phyloP scores from a whole-genome alignment of 1,140 invertebrate genomes.

The Drosophila eugracilis region DNA sequence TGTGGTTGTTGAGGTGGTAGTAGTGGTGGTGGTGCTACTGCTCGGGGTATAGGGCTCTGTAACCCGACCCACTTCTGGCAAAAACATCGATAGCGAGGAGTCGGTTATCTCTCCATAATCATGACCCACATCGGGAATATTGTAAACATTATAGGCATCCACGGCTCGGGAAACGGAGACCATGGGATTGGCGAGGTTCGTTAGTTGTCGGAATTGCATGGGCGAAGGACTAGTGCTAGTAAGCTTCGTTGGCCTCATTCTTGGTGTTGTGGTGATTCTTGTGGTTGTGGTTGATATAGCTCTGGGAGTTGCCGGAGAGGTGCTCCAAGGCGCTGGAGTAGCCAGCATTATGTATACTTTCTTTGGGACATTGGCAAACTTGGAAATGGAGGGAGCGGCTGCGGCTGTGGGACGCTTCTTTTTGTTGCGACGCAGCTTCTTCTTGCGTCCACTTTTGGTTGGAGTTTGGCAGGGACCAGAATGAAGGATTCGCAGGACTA shows the following conservation, averaged over 20 bases:
- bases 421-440: slow-evolving; percentile 5
- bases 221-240: slow-evolving; percentile 28
- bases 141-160: slow-evolving; percentile 61
- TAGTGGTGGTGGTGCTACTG: slow-evolving; percentile 11
- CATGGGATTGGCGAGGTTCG: slow-evolving; percentile 13
- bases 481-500: slow-evolving; percentile 45
- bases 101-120: slow-evolving; percentile 61
- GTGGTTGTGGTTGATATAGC: slow-evolving; percentile 2
- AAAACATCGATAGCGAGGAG: slow-evolving; percentile 50
- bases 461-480: slow-evolving; percentile 29
- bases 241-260: neutral
- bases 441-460: neutral
- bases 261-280: neutral
- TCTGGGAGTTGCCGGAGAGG: neutral
- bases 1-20: slow-evolving; percentile 6
- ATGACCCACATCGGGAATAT: slow-evolving; percentile 61
- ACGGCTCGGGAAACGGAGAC: slow-evolving; percentile 54
- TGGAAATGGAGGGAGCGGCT: neutral
- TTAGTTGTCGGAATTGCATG: slow-evolving; percentile 42
- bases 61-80: slow-evolving; percentile 58
- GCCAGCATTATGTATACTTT: slow-evolving; percentile 20
- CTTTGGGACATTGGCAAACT: neutral
- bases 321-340: neutral
- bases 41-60: slow-evolving; percentile 42
- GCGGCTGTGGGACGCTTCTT: neutral